These are phyloP conservation scores for Melipona beecheii DNA, from an alignment of 2,888 invertebrate species.

Conservation along the genomic window DNA sequence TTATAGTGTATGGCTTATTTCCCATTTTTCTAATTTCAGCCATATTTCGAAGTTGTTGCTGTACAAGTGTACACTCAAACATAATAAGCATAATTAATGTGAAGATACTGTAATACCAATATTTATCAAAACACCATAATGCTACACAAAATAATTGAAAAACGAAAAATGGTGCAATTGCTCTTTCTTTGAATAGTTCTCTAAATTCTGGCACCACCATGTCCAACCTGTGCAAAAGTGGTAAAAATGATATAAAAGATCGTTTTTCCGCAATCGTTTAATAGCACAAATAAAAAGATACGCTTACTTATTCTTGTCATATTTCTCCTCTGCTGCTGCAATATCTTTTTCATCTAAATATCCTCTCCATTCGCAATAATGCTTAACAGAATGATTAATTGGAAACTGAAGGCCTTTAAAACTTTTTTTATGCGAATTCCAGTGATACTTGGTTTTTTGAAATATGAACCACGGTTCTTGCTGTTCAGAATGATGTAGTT, in stretches of 20 bases:
- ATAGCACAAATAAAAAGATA: background rate
- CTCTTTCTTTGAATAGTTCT: slow-evolving; percentile 98
- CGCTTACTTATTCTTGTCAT: slow-evolving; percentile 94
- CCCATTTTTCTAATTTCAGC: slow-evolving; percentile 99
- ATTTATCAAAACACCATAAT: slow-evolving; percentile 99
- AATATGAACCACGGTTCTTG: slow-evolving; percentile 95
- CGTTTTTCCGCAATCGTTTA: background rate
- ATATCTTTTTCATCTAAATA: slow-evolving; percentile 93
- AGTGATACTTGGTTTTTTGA: slow-evolving; percentile 98
- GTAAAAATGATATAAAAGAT: background rate
- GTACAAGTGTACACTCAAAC: slow-evolving; percentile 99
- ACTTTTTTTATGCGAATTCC: slow-evolving; percentile 91
- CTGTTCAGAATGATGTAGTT: slow-evolving; percentile 87
- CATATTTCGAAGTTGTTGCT: slow-evolving; percentile 99
- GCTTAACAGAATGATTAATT: slow-evolving; percentile 88
- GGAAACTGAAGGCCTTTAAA: slow-evolving; percentile 96
- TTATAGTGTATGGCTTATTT: slow-evolving; percentile 96
- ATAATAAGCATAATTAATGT: slow-evolving; percentile 97
- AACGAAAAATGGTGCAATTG: slow-evolving; percentile 99
- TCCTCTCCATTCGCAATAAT: slow-evolving; percentile 94
- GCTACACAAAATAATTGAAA: slow-evolving; percentile 99
- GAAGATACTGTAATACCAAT: slow-evolving; percentile 99
- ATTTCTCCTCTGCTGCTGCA: slow-evolving; percentile 90
- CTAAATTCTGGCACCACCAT: slow-evolving; percentile 97
- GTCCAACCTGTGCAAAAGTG: slow-evolving; percentile 85